A percentile compares a stretch with the other conserved stretches of the same genome.
Evolutionary conservation across 2,113 vertebrate genomes (phyloP).

Genomic region (Fregetta grallaria): DNA sequence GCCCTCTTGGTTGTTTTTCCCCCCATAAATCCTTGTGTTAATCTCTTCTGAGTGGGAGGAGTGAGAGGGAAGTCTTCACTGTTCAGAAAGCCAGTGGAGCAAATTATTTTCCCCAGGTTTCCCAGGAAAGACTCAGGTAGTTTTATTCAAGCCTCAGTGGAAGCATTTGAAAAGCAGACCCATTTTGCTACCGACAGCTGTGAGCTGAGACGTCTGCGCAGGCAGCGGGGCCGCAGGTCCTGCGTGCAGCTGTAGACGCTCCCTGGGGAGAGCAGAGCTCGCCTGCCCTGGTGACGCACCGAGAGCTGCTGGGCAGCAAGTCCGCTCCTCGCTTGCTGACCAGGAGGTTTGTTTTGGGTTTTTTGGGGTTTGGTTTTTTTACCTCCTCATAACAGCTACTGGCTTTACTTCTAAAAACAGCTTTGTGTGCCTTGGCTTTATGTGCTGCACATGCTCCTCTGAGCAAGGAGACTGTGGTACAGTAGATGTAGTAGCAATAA

Average conservation of each 20-base stretch:
- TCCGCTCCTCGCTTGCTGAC: neutral
- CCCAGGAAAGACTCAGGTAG: neutral
- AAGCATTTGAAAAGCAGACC: neutral
- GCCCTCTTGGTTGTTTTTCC: neutral
- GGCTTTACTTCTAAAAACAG: neutral
- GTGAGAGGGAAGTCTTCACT: neutral
- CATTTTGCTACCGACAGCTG: neutral
- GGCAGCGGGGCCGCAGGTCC: neutral
- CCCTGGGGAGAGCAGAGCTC: neutral
- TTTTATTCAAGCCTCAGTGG: neutral
- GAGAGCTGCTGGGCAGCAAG: neutral
- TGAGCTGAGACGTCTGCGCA: accelerated
- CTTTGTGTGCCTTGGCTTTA: neutral
- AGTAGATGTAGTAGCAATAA: neutral
- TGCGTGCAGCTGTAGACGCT: neutral
- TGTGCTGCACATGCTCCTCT: neutral
- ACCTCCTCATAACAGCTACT: neutral
- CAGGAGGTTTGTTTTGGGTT: neutral
- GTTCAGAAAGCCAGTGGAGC: neutral
- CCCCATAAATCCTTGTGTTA: neutral
- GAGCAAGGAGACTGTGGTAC: neutral
- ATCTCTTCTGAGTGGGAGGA: neutral
- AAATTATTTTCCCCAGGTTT: neutral
- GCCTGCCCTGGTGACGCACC: neutral
- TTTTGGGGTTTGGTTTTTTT: neutral